phyloP scores from a whole-genome alignment of 1,140 invertebrate genomes.

The Mya arenaria region DNA sequence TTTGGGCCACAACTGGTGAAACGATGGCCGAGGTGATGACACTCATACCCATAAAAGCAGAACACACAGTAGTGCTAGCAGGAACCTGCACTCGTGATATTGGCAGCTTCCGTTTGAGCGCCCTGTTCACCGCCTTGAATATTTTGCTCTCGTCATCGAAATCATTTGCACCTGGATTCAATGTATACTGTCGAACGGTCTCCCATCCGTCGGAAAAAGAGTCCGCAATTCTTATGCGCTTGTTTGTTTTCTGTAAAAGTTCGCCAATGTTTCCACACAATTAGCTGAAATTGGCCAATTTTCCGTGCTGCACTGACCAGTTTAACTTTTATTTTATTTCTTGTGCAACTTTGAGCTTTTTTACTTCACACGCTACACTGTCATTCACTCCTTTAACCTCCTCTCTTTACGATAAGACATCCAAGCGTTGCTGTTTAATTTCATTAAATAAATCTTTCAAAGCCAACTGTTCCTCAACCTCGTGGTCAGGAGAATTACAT shows the following conservation, averaged over 20 bases:
- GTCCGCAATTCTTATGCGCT: slow-evolving; percentile 11
- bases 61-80: not conserved
- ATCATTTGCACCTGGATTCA: slow-evolving; percentile 9
- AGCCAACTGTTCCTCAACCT: not conserved
- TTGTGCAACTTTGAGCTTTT: slow-evolving; percentile 24
- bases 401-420: slow-evolving; percentile 3
- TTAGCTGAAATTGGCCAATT: not conserved
- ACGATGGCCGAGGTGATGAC: not conserved
- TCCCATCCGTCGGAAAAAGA: slow-evolving; percentile 15
- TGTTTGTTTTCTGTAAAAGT: not conserved
- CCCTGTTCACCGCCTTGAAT: slow-evolving; percentile 17
- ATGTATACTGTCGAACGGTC: not conserved
- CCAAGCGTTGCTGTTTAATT: not conserved
- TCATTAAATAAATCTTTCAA: slow-evolving; percentile 5
- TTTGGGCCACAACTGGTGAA: too few relatives aligned
- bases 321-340: slow-evolving; percentile 3
- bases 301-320: not conserved
- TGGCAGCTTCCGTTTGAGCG: slow-evolving; percentile 6
- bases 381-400: not conserved
- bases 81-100: not conserved
- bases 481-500: too few relatives aligned
- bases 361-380: slow-evolving; percentile 1
- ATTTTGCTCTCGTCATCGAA: slow-evolving; percentile 15
- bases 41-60: not conserved
- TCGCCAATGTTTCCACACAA: not conserved